Percentiles rank a stretch among this genome's conserved stretches.
Evolutionary conservation across 2,113 vertebrate genomes (phyloP).

Genomic region (Muntiacus reevesi): DNA sequence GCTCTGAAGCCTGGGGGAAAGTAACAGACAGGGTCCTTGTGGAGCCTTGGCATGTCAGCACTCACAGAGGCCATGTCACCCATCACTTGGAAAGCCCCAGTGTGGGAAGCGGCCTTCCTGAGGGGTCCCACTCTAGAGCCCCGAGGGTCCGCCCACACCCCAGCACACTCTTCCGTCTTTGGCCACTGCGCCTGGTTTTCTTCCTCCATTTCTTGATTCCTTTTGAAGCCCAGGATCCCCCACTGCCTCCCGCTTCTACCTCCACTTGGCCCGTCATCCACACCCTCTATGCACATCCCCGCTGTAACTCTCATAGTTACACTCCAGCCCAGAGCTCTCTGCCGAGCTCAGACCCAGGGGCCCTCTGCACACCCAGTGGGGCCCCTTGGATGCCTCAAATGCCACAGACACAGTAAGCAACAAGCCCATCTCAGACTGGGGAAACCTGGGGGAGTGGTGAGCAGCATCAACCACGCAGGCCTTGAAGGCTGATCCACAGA

Average conservation of each 20-base stretch:
- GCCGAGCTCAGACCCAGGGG: background rate
- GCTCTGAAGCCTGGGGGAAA: background rate
- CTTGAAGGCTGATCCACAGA: background rate
- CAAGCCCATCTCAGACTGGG: background rate
- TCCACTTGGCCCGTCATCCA: too few relatives aligned
- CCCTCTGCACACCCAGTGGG: background rate
- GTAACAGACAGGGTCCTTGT: too few relatives aligned
- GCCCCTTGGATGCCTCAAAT: background rate
- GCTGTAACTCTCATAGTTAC: background rate
- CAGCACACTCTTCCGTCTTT: background rate
- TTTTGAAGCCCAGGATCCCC: background rate
- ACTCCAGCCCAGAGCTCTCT: background rate
- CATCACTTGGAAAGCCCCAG: background rate
- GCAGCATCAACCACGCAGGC: background rate
- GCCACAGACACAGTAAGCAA: background rate
- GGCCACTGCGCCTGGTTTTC: background rate
- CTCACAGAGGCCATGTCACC: background rate
- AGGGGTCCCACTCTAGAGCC: background rate
- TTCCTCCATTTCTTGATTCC: background rate
- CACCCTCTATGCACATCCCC: background rate
- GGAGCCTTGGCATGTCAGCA: background rate
- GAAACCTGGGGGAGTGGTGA: background rate
- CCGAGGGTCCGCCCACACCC: fast-evolving
- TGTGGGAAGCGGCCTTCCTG: background rate
- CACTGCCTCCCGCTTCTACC: background rate